Percentiles rank a stretch among this genome's conserved stretches.
phyloP scores from a whole-genome alignment of 2,113 vertebrate species.

The Cebidichthys violaceus region DNA sequence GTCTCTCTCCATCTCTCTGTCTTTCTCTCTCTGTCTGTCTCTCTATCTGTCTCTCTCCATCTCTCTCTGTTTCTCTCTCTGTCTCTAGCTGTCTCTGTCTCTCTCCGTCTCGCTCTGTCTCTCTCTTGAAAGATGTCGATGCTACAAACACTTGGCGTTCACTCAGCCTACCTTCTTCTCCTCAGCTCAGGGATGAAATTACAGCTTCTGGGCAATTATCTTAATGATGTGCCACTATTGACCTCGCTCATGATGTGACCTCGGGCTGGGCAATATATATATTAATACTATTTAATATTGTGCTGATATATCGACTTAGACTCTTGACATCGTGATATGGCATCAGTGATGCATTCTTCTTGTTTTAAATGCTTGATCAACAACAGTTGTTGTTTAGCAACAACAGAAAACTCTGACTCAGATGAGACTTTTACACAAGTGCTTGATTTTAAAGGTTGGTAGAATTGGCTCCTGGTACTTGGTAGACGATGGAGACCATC shows the following conservation, averaged over 20 bases:
- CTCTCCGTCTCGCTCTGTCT: not conserved
- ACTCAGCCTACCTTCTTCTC: conserved; percentile 17
- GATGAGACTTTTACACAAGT: no score
- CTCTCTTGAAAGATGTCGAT: conserved; percentile 12
- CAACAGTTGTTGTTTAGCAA: no score
- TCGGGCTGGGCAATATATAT: no score
- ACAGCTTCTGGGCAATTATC: conserved; percentile 46
- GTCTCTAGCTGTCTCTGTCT: no score
- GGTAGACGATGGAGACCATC: not conserved
- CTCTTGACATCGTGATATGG: no score
- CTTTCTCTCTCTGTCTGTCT: not conserved
- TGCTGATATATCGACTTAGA: no score
- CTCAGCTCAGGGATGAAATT: conserved; percentile 50
- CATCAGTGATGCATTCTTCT: no score
- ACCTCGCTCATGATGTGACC: not conserved
- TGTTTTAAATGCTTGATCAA: no score
- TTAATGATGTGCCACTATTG: not conserved
- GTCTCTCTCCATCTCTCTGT: no score
- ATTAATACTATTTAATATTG: no score
- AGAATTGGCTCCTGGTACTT: accelerated
- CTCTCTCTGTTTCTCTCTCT: not conserved
- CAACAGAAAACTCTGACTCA: no score
- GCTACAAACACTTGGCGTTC: not conserved
- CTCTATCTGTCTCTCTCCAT: not conserved
- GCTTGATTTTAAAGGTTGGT: no score